phyloP scores from a whole-genome alignment of 2,113 vertebrate genomes.

The Hemiprocne comata region DNA sequence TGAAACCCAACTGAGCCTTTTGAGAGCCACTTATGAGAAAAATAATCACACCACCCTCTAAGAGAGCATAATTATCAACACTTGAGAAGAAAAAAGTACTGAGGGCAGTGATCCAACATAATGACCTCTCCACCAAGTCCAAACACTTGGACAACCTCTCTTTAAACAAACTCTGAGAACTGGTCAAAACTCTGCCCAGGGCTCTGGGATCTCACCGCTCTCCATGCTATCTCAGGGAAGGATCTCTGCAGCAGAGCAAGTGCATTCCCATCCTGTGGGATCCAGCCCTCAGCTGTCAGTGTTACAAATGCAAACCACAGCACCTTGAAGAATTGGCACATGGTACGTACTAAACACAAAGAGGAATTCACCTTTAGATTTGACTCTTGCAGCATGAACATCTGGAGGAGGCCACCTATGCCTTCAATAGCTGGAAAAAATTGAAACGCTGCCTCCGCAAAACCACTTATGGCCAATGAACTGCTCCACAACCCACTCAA shows the following conservation, averaged over 20 bases:
- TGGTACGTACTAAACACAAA: background rate
- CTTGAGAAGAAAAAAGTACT: background rate
- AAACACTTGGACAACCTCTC: background rate
- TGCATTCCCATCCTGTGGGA: background rate
- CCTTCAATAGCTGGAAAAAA: background rate
- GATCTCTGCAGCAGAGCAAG: background rate
- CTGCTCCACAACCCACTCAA: too few species aligned
- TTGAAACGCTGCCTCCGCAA: background rate
- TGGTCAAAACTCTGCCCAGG: background rate
- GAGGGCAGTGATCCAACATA: background rate
- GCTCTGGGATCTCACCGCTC: background rate
- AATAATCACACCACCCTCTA: background rate
- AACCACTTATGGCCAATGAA: accelerated
- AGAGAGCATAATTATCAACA: background rate
- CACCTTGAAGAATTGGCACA: background rate
- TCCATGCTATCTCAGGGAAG: background rate
- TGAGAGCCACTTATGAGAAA: background rate
- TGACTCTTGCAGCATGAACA: background rate
- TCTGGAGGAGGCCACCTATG: background rate
- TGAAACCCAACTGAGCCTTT: background rate
- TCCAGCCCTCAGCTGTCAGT: background rate
- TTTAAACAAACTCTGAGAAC: background rate
- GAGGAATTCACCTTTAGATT: background rate
- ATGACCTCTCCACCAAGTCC: background rate
- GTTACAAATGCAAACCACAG: background rate